Percentiles rank a stretch among this genome's conserved stretches.
These are phyloP conservation scores for Etheostoma cragini DNA, from an alignment of 2,113 vertebrate genomes.

Conservation along the genomic window DNA sequence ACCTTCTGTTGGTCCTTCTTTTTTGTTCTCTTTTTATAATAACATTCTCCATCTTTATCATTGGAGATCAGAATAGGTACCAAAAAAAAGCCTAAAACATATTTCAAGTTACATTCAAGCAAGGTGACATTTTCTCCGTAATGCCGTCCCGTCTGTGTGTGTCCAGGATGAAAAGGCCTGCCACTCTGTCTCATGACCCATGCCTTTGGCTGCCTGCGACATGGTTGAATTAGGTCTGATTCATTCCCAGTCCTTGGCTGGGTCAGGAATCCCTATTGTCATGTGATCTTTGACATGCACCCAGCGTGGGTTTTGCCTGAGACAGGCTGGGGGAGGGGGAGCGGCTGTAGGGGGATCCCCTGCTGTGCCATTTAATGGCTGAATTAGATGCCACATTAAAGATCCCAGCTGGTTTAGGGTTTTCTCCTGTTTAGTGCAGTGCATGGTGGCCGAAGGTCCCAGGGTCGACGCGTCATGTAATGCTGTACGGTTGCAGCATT, in stretches of 20 bases:
- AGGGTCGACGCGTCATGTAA: conserved; percentile 2
- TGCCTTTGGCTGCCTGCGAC: conserved; percentile 60
- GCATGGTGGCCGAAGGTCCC: conserved; percentile 25
- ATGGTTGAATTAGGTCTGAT: conserved; percentile 77
- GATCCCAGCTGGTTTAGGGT: conserved; percentile 78
- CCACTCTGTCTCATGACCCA: conserved; percentile 46
- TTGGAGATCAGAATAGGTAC: not conserved
- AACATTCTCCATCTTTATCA: not conserved
- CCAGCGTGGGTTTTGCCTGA: conserved; percentile 71
- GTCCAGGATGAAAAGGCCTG: conserved; percentile 42
- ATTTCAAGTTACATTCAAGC: not conserved
- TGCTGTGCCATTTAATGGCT: conserved; percentile 78
- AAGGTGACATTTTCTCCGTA: conserved; percentile 36
- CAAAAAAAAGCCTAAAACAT: not conserved
- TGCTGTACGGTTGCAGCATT: not conserved
- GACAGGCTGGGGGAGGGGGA: conserved; percentile 63
- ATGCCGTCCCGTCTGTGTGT: conserved; percentile 50
- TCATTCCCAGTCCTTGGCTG: conserved; percentile 68
- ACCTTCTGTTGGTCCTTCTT: not conserved
- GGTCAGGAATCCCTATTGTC: conserved; percentile 84
- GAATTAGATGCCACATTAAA: conserved; percentile 81
- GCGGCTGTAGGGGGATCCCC: conserved; percentile 75
- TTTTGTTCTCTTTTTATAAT: not conserved
- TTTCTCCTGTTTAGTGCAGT: conserved; percentile 54
- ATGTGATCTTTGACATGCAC: conserved; percentile 81